Evolutionary conservation across 2,888 invertebrate species (phyloP), one percentile per base, ranked within the genome.

Genomic region (Amphipyra berbera): DNA sequence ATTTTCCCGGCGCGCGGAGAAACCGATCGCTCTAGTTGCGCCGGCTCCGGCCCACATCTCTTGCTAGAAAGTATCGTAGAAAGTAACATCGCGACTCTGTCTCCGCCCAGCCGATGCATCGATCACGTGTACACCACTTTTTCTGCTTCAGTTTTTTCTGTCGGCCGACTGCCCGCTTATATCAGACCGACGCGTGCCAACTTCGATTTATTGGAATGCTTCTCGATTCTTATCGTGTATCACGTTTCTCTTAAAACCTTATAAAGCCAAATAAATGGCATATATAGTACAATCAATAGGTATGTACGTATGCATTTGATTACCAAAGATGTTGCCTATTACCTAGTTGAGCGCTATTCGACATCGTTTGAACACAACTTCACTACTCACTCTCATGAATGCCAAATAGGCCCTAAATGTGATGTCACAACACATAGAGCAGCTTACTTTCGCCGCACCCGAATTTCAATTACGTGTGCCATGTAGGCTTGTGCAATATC

Each of bases 11-110:
- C 92, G 90, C 89, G 88, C 87, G 86, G 93, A 91, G 94, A 95
- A 94, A 95, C 93, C 92, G 91, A 94, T 92, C 92, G 94, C 93
- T 94, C 95, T 84, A 94, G 92, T 95, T 93, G 92, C 90, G 89
- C 87, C 83, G 86, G 82, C 89, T 82, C 82, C 91, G 93, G 90
- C 93, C 94, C 93, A 94, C 93, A 94, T 94, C 94, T 93, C 92
- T 92, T 88, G 90, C 93, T 94, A 94, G 95, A 95, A 95, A 95
- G 95, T 94, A 91, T 93, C 84, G 89, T 95, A 93, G 95, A 95
- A 95, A 95, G 95, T 95, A 95, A 95, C 90, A 94, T 91, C 90
- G 90, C 84, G 84, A 87, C 84, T 83, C 87, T 86, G 88, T 90
- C 91, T 90, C 86, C 89, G 88, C 84, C 85, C 89, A 84, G 87